Conservation (phyloP, 2,113 vertebrate species). For the Drymodes brunneopygia region DNA sequence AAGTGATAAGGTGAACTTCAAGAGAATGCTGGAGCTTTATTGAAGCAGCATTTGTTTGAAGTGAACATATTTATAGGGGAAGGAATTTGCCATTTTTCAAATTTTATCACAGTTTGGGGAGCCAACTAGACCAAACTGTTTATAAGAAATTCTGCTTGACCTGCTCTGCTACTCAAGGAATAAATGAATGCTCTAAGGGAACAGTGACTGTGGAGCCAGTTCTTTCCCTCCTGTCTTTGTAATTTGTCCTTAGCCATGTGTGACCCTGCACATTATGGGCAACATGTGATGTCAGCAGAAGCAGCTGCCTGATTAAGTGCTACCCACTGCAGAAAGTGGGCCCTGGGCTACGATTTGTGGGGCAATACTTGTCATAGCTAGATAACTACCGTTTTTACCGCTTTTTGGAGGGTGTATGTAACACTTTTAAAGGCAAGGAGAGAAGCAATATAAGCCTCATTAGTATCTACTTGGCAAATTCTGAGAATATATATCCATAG, state of each 20-base stretch:
- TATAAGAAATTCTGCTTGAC: neutral
- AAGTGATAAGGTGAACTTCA: neutral
- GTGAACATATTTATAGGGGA: neutral
- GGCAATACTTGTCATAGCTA: neutral
- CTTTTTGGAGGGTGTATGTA: neutral
- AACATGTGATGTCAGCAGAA: conserved; percentile 26
- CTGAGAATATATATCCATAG: neutral
- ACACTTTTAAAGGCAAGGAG: neutral
- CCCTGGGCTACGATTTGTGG: neutral
- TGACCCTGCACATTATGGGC: neutral
- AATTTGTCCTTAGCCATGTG: conserved; percentile 25
- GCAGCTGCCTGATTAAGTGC: conserved; percentile 21
- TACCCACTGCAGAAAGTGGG: neutral
- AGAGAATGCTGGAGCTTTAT: neutral
- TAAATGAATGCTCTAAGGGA: conserved; percentile 30
- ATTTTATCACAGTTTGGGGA: neutral
- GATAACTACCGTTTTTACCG: neutral
- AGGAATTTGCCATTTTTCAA: neutral
- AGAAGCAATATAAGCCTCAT: neutral
- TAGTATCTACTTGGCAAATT: neutral
- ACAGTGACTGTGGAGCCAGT: neutral
- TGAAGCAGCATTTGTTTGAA: neutral
- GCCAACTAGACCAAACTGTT: neutral
- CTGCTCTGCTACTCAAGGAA: conserved; percentile 22
- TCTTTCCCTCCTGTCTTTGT: conserved; percentile 39